phyloP scores from a whole-genome alignment of 2,113 vertebrate species.

The Balaeniceps rex region DNA sequence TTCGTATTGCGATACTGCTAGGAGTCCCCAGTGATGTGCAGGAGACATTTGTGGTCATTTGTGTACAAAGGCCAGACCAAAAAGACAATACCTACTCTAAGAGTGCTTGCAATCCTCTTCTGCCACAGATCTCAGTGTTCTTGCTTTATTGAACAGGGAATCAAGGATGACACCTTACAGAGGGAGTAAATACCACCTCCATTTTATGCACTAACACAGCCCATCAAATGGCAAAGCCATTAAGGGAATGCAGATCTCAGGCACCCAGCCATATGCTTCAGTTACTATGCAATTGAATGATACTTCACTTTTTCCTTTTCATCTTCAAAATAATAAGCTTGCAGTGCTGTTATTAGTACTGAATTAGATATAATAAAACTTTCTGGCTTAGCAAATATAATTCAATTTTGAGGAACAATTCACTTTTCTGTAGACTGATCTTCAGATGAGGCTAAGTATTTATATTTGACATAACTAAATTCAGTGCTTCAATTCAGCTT shows the following conservation, averaged over 20 bases:
- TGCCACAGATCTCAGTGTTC: background rate
- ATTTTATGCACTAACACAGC: background rate
- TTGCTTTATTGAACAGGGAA: background rate
- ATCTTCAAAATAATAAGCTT: background rate
- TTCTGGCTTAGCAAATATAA: background rate
- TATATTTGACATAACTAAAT: background rate
- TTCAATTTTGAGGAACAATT: background rate
- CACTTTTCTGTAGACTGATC: background rate
- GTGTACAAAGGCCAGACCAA: background rate
- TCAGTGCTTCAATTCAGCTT: background rate
- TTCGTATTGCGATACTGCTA: background rate
- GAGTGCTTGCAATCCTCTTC: background rate
- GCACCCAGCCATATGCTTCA: background rate
- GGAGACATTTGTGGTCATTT: background rate
- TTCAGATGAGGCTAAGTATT: background rate
- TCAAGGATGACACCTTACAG: background rate
- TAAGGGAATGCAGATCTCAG: background rate
- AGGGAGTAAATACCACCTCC: background rate
- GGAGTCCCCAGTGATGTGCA: background rate
- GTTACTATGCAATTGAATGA: background rate
- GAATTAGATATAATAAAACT: background rate
- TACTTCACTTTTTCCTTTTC: background rate
- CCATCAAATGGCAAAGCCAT: background rate
- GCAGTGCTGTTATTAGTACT: background rate
- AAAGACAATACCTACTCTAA: background rate